Conservation (phyloP, 2,888 invertebrate genomes). For the Dasysyrphus tricinctus region DNA sequence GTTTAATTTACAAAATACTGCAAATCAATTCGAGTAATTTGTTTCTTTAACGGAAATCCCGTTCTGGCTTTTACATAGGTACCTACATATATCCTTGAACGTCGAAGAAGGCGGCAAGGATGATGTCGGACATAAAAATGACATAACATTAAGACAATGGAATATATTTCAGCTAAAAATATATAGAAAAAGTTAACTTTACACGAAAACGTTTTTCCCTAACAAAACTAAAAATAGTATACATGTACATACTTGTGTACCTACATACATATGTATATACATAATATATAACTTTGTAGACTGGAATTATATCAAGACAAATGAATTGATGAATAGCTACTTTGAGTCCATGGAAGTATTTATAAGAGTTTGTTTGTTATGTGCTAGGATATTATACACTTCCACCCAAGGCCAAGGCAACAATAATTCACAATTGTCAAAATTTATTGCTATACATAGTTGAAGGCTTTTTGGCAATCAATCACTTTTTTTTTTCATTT, state of each 20-base stretch:
- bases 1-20: conserved; percentile 31
- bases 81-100: background rate
- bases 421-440: conserved; percentile 16
- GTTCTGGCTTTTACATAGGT: background rate
- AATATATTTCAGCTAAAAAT: background rate
- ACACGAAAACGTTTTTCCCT: background rate
- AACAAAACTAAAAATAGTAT: background rate
- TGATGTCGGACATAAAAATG: background rate
- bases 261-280: too few relatives aligned
- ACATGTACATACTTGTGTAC: too few relatives aligned
- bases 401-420: background rate
- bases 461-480: conserved; percentile 15
- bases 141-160: background rate
- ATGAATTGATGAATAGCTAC: conserved; percentile 13
- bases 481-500: conserved; percentile 17
- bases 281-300: background rate
- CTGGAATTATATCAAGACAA: background rate
- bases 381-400: background rate
- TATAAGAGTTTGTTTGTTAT: background rate
- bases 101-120: background rate
- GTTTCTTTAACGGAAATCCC: background rate
- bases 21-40: conserved; percentile 30
- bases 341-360: background rate
- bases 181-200: conserved; percentile 2
- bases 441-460: conserved; percentile 24